Evolutionary conservation across 2,888 invertebrate species (phyloP).

Genomic region (Netelia inedita): DNA sequence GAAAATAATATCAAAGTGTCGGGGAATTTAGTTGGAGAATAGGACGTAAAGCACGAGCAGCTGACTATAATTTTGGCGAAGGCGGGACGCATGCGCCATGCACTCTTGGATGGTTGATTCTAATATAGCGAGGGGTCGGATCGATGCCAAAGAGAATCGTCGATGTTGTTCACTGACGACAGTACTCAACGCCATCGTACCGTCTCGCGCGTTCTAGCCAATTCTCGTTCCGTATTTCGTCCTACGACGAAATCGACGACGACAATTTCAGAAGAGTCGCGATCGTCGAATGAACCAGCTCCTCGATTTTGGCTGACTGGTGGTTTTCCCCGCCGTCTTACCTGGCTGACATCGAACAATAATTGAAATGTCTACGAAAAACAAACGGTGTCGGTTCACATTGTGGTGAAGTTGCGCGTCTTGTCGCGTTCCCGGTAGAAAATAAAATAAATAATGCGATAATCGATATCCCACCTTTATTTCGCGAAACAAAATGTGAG

Average conservation of each 20-base stretch:
- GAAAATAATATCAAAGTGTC: background rate
- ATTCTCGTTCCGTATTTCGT: slow-evolving; percentile 18
- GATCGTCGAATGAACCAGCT: background rate
- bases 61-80: slow-evolving; percentile 59
- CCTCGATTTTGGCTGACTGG: background rate
- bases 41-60: background rate
- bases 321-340: background rate
- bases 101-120: background rate
- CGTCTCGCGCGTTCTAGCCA: background rate
- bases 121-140: slow-evolving; percentile 17
- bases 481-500: no score
- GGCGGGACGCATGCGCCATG: slow-evolving; percentile 51
- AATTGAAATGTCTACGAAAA: no score
- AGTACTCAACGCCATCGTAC: background rate
- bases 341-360: background rate
- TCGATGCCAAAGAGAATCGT: slow-evolving; percentile 46
- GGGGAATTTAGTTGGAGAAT: background rate
- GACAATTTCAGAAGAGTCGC: background rate
- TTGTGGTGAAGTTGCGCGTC: no score
- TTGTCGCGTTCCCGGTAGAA: no score
- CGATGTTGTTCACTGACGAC: slow-evolving; percentile 12
- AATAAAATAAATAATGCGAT: no score
- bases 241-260: background rate
- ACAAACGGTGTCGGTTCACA: no score
- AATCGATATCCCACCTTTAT: no score